phyloP scores from a whole-genome alignment of 2,113 vertebrate species.

The Protobothrops flavoviridis region DNA sequence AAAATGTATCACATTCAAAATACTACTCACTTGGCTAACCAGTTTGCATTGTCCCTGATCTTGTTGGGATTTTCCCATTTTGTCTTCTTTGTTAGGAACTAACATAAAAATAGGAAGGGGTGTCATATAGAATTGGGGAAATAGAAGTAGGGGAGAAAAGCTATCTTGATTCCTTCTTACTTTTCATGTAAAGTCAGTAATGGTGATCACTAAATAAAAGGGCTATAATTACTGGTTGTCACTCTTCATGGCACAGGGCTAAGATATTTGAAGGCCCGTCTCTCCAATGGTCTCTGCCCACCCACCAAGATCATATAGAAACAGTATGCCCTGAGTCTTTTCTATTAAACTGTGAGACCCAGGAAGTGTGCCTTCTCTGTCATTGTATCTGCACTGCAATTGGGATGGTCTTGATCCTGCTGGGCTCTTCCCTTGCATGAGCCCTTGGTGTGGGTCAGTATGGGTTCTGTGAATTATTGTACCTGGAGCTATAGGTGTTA shows the following conservation, averaged over 20 bases:
- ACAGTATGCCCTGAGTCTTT: neutral
- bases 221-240: no score
- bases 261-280: no score
- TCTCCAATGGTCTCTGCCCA: neutral
- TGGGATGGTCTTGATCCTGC: neutral
- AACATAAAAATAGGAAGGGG: no score
- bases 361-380: neutral
- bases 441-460: neutral
- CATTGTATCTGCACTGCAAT: neutral
- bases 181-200: no score
- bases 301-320: neutral
- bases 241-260: no score
- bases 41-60: no score
- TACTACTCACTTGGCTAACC: no score
- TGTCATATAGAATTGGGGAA: neutral
- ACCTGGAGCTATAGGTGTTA: neutral
- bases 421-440: neutral
- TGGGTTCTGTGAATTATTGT: neutral
- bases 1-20: no score
- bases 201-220: no score
- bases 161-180: no score
- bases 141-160: neutral
- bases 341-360: neutral
- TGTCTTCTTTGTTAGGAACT: no score
- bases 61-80: no score